Percentiles rank a stretch among this genome's conserved stretches.
These are phyloP conservation scores for Cyclina sinensis DNA, from an alignment of 1,140 invertebrate species.

Conservation along the genomic window DNA sequence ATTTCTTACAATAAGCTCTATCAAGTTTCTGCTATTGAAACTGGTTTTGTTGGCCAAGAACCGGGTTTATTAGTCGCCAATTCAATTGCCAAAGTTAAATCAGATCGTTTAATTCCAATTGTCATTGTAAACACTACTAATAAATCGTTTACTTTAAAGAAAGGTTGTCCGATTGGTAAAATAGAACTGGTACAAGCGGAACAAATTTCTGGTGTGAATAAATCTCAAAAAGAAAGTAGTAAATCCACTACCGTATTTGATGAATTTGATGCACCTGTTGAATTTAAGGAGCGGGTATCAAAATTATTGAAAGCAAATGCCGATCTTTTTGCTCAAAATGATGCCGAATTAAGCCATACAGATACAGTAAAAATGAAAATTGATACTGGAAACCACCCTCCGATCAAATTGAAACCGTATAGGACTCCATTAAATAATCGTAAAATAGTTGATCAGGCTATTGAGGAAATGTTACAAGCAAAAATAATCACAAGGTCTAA, in stretches of 20 bases:
- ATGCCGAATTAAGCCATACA: slow-evolving; percentile 23
- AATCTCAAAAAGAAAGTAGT: neutral
- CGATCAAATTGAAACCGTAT: slow-evolving; percentile 68
- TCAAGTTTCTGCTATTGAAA: too few species aligned
- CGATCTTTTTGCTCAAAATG: neutral
- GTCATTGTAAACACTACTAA: neutral
- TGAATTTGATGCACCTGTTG: neutral
- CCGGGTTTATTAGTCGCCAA: neutral
- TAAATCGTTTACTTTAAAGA: neutral
- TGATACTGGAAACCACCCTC: slow-evolving; percentile 53
- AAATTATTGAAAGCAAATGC: neutral
- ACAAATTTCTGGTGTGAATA: neutral
- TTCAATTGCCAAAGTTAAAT: neutral
- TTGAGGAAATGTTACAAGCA: slow-evolving; percentile 67
- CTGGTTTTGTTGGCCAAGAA: neutral
- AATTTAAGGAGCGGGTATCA: neutral
- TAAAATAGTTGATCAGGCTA: slow-evolving; percentile 54
- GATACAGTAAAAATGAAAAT: slow-evolving; percentile 55
- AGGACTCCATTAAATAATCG: slow-evolving; percentile 62
- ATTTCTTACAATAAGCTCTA: neutral
- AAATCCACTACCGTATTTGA: neutral
- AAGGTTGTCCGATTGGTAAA: neutral
- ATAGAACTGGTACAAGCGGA: neutral
- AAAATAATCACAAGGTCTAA: slow-evolving; percentile 57
- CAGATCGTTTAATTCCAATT: neutral